Conservation (phyloP, 92 coral and sea anemone genomes). For the Desmophyllum pertusum region DNA sequence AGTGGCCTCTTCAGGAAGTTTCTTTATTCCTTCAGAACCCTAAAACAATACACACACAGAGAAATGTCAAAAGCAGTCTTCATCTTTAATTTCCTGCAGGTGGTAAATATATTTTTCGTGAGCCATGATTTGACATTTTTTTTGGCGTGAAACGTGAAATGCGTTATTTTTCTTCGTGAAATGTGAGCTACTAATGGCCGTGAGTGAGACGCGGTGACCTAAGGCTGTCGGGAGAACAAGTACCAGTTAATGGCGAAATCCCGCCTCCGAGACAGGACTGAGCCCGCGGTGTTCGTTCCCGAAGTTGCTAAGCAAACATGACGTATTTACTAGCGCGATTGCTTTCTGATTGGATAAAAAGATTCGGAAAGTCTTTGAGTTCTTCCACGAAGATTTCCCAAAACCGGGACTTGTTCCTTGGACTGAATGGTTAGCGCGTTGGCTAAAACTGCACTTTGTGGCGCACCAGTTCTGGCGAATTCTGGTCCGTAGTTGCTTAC, state of each 20-base stretch:
- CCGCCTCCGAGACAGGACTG: too few relatives aligned
- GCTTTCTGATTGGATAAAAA: too few relatives aligned
- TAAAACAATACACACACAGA: constrained; percentile 8
- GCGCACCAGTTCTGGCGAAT: background rate
- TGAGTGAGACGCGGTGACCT: too few relatives aligned
- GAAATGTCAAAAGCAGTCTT: background rate
- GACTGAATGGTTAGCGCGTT: background rate
- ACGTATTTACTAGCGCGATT: too few relatives aligned
- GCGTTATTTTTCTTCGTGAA: background rate
- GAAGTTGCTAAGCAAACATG: too few relatives aligned
- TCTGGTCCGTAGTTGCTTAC: constrained; percentile 22
- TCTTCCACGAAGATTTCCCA: too few relatives aligned
- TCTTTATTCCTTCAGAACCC: constrained; percentile 82
- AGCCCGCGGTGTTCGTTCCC: too few relatives aligned
- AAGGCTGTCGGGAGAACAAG: too few relatives aligned
- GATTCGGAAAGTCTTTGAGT: too few relatives aligned
- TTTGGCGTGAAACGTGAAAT: too few relatives aligned
- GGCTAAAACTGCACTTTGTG: too few relatives aligned
- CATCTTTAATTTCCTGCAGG: background rate
- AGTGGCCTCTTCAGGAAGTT: constrained; percentile 83
- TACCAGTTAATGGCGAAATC: background rate
- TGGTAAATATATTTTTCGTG: background rate
- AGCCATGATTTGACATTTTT: background rate
- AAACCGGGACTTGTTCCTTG: too few relatives aligned
- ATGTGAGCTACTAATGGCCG: background rate